Conservation (phyloP, 2,113 vertebrate genomes). For the Oenanthe oenanthe region DNA sequence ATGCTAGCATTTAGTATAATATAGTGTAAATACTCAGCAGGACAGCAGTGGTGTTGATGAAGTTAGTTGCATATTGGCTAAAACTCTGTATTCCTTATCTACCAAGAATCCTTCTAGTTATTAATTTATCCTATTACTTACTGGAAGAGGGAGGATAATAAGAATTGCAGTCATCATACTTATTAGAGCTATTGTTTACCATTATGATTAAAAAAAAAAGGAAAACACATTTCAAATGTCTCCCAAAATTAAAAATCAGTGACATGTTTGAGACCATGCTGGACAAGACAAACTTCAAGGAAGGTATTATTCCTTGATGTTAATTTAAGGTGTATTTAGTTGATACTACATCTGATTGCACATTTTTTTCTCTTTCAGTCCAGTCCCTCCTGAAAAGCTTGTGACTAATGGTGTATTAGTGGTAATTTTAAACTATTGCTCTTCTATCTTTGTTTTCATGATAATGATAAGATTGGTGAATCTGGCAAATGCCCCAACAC, state of each 20-base stretch:
- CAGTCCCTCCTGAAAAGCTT: conserved; percentile 70
- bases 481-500: neutral
- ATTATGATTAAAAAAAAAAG: neutral
- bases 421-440: conserved; percentile 62
- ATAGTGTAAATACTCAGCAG: neutral
- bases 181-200: neutral
- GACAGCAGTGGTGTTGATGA: neutral
- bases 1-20: neutral
- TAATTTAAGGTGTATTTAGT: neutral
- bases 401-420: conserved; percentile 78
- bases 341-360: neutral
- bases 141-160: neutral
- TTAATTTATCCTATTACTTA: neutral
- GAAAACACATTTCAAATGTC: neutral
- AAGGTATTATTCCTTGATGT: neutral
- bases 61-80: neutral
- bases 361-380: conserved; percentile 65
- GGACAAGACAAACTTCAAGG: neutral
- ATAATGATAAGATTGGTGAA: neutral
- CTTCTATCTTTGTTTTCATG: neutral
- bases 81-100: neutral
- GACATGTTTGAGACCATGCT: neutral
- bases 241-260: neutral
- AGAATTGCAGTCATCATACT: neutral
- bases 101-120: neutral